Evolutionary conservation across 1,140 invertebrate genomes (phyloP).

Genomic region (Piezodorus guildinii): DNA sequence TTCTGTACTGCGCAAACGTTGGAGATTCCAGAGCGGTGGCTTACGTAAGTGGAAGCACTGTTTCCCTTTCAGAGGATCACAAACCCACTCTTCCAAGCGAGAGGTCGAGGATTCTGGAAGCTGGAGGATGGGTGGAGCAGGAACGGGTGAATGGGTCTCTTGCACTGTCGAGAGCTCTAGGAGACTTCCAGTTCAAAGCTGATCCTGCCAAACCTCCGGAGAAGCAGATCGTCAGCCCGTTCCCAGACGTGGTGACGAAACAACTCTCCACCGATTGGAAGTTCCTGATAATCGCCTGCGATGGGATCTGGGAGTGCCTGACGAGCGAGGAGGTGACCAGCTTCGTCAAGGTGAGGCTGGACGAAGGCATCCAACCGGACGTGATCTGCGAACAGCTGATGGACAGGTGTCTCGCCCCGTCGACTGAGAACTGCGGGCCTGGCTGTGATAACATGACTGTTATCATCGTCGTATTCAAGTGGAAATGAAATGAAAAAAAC

Average conservation of each 20-base stretch:
- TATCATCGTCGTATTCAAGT: slow-evolving; percentile 47
- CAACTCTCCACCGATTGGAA: slow-evolving; percentile 83
- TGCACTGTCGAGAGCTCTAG: slow-evolving; percentile 90
- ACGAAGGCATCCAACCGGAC: slow-evolving; percentile 74
- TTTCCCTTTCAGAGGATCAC: slow-evolving; percentile 77
- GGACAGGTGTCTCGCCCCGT: slow-evolving; percentile 85
- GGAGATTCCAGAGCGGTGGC: slow-evolving; percentile 90
- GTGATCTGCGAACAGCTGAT: slow-evolving; percentile 93
- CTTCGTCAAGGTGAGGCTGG: slow-evolving; percentile 75
- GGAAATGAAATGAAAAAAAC: background rate
- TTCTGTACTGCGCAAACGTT: slow-evolving; percentile 83
- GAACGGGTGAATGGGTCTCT: slow-evolving; percentile 96
- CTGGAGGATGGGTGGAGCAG: slow-evolving; percentile 93
- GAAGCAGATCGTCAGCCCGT: slow-evolving; percentile 95
- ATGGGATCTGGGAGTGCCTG: slow-evolving; percentile 99
- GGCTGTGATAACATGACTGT: slow-evolving; percentile 99
- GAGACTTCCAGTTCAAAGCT: slow-evolving; percentile 93
- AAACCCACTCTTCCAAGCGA: slow-evolving; percentile 86
- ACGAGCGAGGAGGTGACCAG: slow-evolving; percentile 84
- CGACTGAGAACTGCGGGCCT: slow-evolving; percentile 87
- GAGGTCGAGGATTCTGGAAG: slow-evolving; percentile 74
- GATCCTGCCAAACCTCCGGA: slow-evolving; percentile 72
- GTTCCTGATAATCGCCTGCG: slow-evolving; percentile 92
- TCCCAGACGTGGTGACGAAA: slow-evolving; percentile 78
- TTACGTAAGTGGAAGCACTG: slow-evolving; percentile 51